These are phyloP conservation scores for Litoditis marina DNA, from an alignment of 2,888 invertebrate species.

Conservation along the genomic window DNA sequence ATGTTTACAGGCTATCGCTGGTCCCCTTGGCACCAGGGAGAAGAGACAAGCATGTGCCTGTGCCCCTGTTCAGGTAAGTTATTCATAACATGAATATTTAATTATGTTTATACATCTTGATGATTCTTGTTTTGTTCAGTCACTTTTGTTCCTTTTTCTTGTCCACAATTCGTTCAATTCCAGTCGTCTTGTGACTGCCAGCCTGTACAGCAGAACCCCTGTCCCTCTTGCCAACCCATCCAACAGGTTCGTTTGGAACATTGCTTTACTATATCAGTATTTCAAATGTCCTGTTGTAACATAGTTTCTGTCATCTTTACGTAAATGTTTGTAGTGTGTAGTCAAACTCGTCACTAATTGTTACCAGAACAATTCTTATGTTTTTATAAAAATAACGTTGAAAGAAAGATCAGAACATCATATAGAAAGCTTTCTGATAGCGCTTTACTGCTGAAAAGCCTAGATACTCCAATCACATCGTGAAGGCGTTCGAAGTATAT, in stretches of 20 bases:
- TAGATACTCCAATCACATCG: too few species aligned
- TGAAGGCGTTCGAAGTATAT: too few species aligned
- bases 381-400: too few species aligned
- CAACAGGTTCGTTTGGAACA: not conserved
- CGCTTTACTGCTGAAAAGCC: too few species aligned
- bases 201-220: slow-evolving; percentile 21
- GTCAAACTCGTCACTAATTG: too few species aligned
- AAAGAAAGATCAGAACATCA: too few species aligned
- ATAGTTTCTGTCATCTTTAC: not conserved
- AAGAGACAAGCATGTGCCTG: slow-evolving; percentile 34
- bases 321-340: not conserved
- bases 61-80: not conserved
- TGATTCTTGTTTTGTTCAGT: too few species aligned
- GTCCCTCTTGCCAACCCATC: slow-evolving; percentile 9
- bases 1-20: slow-evolving; percentile 28
- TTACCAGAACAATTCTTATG: too few species aligned
- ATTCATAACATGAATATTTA: not conserved
- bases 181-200: slow-evolving; percentile 25
- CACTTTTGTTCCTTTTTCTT: not conserved
- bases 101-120: too few species aligned
- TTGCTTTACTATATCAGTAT: not conserved
- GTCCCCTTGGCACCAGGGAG: slow-evolving; percentile 30
- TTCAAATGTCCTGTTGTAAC: not conserved
- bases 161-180: not conserved
- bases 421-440: too few species aligned